Evolutionary conservation across 2,113 vertebrate species (phyloP), one percentile per base, ranked within the genome.

Genomic region (Bubo blakistoni): DNA sequence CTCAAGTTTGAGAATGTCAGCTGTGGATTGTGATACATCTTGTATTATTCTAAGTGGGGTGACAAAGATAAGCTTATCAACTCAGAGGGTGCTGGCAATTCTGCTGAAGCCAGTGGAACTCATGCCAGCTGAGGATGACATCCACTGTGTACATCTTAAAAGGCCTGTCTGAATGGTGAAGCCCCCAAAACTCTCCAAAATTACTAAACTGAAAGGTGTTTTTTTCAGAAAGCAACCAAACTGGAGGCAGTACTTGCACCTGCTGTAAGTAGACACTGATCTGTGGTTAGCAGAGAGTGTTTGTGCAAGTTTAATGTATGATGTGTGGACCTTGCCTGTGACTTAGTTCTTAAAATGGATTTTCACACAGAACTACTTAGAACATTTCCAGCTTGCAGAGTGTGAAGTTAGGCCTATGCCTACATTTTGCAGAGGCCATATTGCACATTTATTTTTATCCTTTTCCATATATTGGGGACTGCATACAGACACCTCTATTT

Each of bases 321-420:
- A 51, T 55, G 47, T 74, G 59, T 54, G 40, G 76, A 88, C 44
- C 32, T 59, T 78, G 65, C 77, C 72, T 72, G 76, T 92, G 82
- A 90, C 61, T 92, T 74, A 20, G 67, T 78, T 84, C 80, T 90
- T 93, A 91, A 88, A 93, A 94, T 67, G 52, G 51, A 71, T 94
- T 92, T 90, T 91, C 72, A 78, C 44, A 58, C 36, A 67, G 16
- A 90, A 73, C 59, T 47, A 63, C 71, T 78, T 70, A 16, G 9
- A 42, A 78, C 46, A 62, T 34, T 59, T 78, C 69, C 52, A 61
- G 18, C 70, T 88, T 82, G 81, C 51, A 30, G n/a, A 84, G n/a
- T 80, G 70, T 87, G 78, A 91, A 89, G 44, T 81, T 80, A 86
- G 74, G 58, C 51, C 66, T n/a, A 8, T 77, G 69, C 49, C 51